phyloP scores from a whole-genome alignment of 2,113 vertebrate species.

The Colistium nudipinnis region DNA sequence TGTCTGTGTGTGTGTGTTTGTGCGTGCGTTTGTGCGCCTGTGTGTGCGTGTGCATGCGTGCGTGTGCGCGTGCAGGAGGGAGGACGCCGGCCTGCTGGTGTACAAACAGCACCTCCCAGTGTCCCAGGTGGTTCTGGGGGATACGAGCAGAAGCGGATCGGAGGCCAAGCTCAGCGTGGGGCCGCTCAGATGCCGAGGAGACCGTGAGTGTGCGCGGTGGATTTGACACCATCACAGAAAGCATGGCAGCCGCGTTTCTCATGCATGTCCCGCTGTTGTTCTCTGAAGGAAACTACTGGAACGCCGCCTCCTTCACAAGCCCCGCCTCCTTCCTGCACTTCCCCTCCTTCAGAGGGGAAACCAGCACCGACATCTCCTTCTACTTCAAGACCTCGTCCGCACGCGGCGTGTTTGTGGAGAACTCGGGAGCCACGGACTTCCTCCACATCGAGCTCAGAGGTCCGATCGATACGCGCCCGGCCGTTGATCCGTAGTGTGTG shows the following conservation, averaged over 20 bases:
- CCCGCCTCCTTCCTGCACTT: conserved; percentile 93
- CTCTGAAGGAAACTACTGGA: conserved; percentile 90
- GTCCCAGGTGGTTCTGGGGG: conserved; percentile 90
- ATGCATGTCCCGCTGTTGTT: neutral
- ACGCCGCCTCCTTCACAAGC: conserved; percentile 90
- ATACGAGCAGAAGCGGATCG: conserved; percentile 87
- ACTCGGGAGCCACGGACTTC: conserved; percentile 88
- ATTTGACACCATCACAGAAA: neutral
- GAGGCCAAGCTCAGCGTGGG: conserved; percentile 93
- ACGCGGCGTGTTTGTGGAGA: conserved; percentile 93
- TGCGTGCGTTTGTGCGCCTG: too few relatives aligned
- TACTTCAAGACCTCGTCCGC: conserved; percentile 95
- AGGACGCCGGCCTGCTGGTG: conserved; percentile 90
- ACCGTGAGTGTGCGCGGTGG: conserved; percentile 83
- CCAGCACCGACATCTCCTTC: conserved; percentile 94
- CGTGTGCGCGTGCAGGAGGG: conserved; percentile 83
- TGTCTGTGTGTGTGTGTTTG: too few relatives aligned
- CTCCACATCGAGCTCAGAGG: conserved; percentile 94
- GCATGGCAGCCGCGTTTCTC: neutral
- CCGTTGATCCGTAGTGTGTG: too few relatives aligned
- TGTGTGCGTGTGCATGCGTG: too few relatives aligned
- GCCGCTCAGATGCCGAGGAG: conserved; percentile 90
- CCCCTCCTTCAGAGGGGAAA: conserved; percentile 90
- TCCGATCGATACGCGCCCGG: too few relatives aligned
- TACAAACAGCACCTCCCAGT: conserved; percentile 97